Base-by-base conservation (phyloP, 2,113 vertebrate genomes). In the Entomyzon cyanotis region DNA sequence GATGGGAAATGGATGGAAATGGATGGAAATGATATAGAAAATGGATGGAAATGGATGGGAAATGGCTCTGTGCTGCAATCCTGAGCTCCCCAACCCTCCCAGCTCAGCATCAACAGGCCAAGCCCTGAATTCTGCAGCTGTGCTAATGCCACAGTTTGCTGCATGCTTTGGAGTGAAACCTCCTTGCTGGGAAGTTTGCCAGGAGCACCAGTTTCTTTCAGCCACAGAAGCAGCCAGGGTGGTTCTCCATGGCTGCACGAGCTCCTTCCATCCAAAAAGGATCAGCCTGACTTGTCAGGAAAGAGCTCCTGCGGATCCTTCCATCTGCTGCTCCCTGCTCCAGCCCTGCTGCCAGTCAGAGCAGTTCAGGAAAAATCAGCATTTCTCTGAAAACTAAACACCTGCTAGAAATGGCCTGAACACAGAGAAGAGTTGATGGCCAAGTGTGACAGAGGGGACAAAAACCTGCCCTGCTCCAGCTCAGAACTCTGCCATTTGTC, bases 311-410 rank as follows among this genome's bases (percentile, higher is more conserved):
- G 83, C 90, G 27, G 75, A 9, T 33, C 37, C 37, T 87, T 15
- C 46, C 92, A 64, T 69, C 92, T 96, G 95, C 92, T 87, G 79
- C 62, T 75, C 74, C 84, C 81, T 52, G 47, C 77, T 30, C 56
- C 85, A 31, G 44, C 73, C 73, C 82, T 46, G 75, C 70, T 86
- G 71, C 9, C 59, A 41, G 18, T 55, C 73, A 56, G 62, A 49
- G 82, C 37, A 1, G 41, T 15, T 46, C 53, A 53, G 67, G 2
- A 46, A 91, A 67, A 42, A 39, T 22, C 53, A 19, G 70, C 52
- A 25, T 69, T 85, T 27, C 15, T 46, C 74, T 71, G 74, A 31
- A 67, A 77, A 46, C 17, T 3, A 12, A 23, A 23, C 42, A 37
- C 67, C 79, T 68, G 15, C 44, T 37, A 3, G 18, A n/a, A 70